A percentile compares a stretch with the other conserved stretches of the same genome.
phyloP scores from a whole-genome alignment of 1,140 invertebrate species.

The Philopotamus ludificatus region DNA sequence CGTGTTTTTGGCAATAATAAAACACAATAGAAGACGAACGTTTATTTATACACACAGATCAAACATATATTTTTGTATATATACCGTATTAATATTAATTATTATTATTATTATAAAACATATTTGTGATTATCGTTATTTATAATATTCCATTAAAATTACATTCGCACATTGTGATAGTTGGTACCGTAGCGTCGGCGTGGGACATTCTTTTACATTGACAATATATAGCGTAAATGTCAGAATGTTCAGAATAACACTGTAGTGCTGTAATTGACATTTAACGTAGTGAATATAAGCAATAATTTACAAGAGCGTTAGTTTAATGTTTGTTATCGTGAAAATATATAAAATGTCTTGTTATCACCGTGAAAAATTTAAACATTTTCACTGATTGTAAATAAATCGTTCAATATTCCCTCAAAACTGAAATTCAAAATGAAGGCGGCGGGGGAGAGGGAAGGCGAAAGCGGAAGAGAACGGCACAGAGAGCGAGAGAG shows the following conservation, averaged over 20 bases:
- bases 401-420: constrained; percentile 35
- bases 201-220: background rate
- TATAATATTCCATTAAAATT: background rate
- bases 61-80: constrained; percentile 23
- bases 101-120: background rate
- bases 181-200: background rate
- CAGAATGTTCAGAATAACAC: background rate
- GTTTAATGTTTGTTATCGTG: constrained; percentile 5
- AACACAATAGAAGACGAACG: constrained; percentile 30
- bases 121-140: background rate
- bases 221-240: too few relatives aligned
- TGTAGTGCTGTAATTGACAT: background rate
- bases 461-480: constrained; percentile 12
- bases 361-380: constrained; percentile 20
- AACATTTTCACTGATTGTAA: constrained; percentile 14
- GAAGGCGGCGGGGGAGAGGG: constrained; percentile 34
- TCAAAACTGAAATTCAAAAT: constrained; percentile 35
- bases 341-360: constrained; percentile 2
- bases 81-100: background rate
- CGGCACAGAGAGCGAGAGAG: constrained; percentile 3
- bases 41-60: too few relatives aligned
- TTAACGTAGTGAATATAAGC: background rate
- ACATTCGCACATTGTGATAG: background rate
- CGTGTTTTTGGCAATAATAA: constrained; percentile 35
- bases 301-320: background rate